These are phyloP conservation scores for Clunio marinus DNA, from an alignment of 2,888 invertebrate genomes.

Conservation along the genomic window DNA sequence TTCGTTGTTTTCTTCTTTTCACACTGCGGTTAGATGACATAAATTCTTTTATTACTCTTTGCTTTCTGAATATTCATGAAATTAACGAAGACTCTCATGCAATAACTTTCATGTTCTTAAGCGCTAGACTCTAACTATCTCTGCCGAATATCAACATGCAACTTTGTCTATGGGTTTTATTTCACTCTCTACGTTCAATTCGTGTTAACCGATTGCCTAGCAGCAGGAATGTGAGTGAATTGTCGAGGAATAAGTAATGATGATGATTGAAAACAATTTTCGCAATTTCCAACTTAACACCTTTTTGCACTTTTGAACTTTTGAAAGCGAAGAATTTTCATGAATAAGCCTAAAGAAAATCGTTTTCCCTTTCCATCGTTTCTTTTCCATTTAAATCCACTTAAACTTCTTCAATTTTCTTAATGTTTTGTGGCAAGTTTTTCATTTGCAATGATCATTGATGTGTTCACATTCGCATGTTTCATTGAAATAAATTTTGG, in stretches of 20 bases:
- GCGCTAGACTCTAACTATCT: not conserved
- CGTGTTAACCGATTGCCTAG: no score
- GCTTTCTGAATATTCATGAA: not conserved
- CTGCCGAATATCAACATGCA: not conserved
- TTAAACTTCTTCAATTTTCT: slow-evolving; percentile 1
- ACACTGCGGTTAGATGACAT: not conserved
- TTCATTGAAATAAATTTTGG: no score
- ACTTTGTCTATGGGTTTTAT: not conserved
- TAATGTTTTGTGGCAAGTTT: not conserved
- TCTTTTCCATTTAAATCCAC: no score
- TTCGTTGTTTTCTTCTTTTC: not conserved
- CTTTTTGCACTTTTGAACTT: slow-evolving; percentile 19
- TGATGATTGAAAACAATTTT: not conserved
- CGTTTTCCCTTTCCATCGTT: no score
- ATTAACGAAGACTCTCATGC: no score
- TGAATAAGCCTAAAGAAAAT: not conserved
- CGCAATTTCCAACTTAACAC: slow-evolving; percentile 11
- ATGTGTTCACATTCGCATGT: not conserved
- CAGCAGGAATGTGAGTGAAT: not conserved
- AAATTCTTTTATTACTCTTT: not conserved
- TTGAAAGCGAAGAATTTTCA: not conserved
- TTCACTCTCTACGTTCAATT: not conserved
- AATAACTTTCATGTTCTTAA: not conserved
- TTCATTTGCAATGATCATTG: not conserved
- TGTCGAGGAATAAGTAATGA: not conserved